These are phyloP conservation scores for Pygmarrhopalites habei DNA, from an alignment of 1,140 invertebrate species.

Conservation along the genomic window DNA sequence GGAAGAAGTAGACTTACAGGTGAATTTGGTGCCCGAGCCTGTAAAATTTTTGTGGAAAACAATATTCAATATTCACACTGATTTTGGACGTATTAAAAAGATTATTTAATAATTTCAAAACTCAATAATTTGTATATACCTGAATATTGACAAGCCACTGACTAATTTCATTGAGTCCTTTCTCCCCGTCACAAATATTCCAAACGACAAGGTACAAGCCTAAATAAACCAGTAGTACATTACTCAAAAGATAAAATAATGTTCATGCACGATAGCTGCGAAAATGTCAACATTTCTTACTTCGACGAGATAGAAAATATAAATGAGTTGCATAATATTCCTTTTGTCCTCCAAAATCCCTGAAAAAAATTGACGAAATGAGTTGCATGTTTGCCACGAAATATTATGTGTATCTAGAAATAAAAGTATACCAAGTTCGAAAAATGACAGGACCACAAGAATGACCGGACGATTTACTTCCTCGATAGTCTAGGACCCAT, in stretches of 20 bases:
- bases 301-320: slow-evolving; percentile 93
- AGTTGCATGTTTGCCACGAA: no score
- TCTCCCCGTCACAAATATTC: slow-evolving; percentile 86
- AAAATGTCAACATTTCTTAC: no score
- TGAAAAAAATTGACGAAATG: no score
- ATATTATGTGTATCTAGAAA: no score
- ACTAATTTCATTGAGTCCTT: slow-evolving; percentile 80
- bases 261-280: background rate
- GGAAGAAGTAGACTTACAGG: no score
- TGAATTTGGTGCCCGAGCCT: slow-evolving; percentile 83
- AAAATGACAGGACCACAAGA: slow-evolving; percentile 86
- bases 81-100: slow-evolving; percentile 12
- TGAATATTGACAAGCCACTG: slow-evolving; percentile 95
- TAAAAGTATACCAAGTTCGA: slow-evolving; percentile 95
- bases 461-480: slow-evolving; percentile 50
- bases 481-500: slow-evolving; percentile 77
- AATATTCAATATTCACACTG: slow-evolving; percentile 33
- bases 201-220: slow-evolving; percentile 87
- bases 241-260: background rate
- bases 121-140: slow-evolving; percentile 43
- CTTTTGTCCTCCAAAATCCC: slow-evolving; percentile 97
- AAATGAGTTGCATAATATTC: slow-evolving; percentile 98
- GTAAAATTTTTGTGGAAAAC: slow-evolving; percentile 40
- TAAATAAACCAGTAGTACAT: slow-evolving; percentile 16
- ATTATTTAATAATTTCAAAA: background rate